phyloP scores from a whole-genome alignment of 2,797 vertebrate genomes.

The Melanotaenia maccullochi region DNA sequence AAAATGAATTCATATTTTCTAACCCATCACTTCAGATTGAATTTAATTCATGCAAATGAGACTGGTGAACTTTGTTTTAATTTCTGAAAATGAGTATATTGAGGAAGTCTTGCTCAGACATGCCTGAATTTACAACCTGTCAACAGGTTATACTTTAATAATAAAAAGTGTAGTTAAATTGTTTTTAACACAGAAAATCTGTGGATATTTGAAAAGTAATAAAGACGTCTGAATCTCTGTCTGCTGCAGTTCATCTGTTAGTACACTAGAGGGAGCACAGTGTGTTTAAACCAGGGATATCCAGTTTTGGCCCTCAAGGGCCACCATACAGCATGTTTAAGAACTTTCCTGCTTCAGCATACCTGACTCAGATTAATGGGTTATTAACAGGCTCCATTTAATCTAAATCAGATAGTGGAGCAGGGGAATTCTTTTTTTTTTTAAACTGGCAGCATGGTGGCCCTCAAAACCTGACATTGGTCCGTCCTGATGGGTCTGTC shows the following conservation, averaged over 20 bases:
- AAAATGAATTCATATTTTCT: neutral
- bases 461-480: no score
- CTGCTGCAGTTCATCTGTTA: slow-evolving; percentile 1
- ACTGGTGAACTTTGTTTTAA: neutral
- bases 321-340: no score
- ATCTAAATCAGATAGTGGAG: neutral
- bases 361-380: no score
- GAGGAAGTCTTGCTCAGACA: neutral
- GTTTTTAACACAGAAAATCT: slow-evolving; percentile 37
- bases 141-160: neutral
- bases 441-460: neutral
- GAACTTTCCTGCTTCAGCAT: no score
- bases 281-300: neutral
- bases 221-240: slow-evolving; percentile 44
- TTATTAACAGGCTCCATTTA: no score
- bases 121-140: slow-evolving; percentile 14
- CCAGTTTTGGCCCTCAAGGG: no score
- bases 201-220: slow-evolving; percentile 42
- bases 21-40: slow-evolving; percentile 6
- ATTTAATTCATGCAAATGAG: neutral
- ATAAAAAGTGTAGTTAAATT: slow-evolving; percentile 17
- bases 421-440: no score
- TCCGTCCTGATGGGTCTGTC: no score
- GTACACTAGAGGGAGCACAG: slow-evolving; percentile 35
- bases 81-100: slow-evolving; percentile 10